Evolutionary conservation across 2,113 vertebrate species (phyloP).

Genomic region (Protomyctophum bolini): DNA sequence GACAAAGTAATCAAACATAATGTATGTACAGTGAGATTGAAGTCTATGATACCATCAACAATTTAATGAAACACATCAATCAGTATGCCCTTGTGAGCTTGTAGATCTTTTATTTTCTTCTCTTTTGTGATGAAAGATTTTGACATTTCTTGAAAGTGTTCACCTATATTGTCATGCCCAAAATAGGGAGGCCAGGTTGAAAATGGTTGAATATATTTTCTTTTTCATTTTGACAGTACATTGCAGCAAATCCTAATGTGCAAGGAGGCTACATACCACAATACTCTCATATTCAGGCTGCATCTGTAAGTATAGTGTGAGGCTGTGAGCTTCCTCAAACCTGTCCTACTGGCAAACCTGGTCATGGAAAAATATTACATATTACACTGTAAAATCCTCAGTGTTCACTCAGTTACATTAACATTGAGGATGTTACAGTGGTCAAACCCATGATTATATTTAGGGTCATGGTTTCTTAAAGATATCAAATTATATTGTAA

Average conservation of each 20-base stretch:
- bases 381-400: no score
- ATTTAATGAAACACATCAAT: no score
- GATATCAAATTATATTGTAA: conserved; percentile 43
- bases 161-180: background rate
- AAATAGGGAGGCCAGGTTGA: background rate
- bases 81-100: background rate
- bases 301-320: conserved; percentile 86
- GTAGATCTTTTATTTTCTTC: background rate
- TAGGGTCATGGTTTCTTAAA: conserved; percentile 4
- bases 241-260: conserved; percentile 93
- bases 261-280: conserved; percentile 97
- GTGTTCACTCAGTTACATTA: no score
- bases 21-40: no score
- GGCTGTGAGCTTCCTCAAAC: conserved; percentile 61
- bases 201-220: background rate
- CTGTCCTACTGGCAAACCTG: background rate
- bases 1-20: no score
- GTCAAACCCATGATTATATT: no score
- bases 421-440: no score
- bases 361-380: no score
- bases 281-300: conserved; percentile 90
- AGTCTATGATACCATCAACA: no score
- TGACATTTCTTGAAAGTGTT: no score
- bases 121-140: conserved; percentile 37
- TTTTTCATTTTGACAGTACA: conserved; percentile 82